Conservation (phyloP, 2,888 invertebrate genomes). For the Drosophila neotestacea region DNA sequence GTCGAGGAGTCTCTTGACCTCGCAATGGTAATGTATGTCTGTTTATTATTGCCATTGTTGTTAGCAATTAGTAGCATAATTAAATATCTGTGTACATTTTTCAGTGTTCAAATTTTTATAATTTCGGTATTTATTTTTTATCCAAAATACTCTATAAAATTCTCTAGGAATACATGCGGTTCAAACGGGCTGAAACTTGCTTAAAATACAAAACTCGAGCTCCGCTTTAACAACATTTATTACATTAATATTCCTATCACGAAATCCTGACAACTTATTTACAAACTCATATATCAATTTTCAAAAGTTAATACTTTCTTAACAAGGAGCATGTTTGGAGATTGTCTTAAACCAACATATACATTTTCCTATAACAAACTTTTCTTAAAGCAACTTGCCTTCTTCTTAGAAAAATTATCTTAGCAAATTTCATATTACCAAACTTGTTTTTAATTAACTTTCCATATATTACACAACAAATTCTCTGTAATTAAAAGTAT, state of each 20-base stretch:
- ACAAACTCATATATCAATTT: not conserved
- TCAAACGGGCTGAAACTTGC: too few relatives aligned
- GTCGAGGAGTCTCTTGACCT: slow-evolving; percentile 66
- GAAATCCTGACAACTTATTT: not conserved
- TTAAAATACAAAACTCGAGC: too few relatives aligned
- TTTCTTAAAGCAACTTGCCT: not conserved
- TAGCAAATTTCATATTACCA: too few relatives aligned
- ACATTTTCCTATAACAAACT: not conserved
- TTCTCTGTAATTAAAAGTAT: too few relatives aligned
- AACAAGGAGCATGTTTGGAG: too few relatives aligned
- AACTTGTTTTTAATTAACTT: too few relatives aligned
- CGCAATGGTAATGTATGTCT: slow-evolving; percentile 40
- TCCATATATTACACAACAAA: too few relatives aligned
- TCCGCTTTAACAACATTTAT: too few relatives aligned
- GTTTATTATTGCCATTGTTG: slow-evolving; percentile 32
- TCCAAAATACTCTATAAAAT: slow-evolving; percentile 22
- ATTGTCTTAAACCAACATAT: too few relatives aligned
- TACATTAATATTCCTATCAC: too few relatives aligned
- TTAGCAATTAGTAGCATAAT: slow-evolving; percentile 77
- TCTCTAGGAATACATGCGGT: too few relatives aligned
- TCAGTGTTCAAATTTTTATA: slow-evolving; percentile 28
- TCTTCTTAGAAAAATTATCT: not conserved
- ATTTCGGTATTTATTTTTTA: slow-evolving; percentile 18
- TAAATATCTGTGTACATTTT: slow-evolving; percentile 72
- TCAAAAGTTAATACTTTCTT: too few relatives aligned